Percentiles rank a stretch among this genome's conserved stretches.
phyloP scores from a whole-genome alignment of 92 coral and sea anemone species.

The Heliopora coerulea region DNA sequence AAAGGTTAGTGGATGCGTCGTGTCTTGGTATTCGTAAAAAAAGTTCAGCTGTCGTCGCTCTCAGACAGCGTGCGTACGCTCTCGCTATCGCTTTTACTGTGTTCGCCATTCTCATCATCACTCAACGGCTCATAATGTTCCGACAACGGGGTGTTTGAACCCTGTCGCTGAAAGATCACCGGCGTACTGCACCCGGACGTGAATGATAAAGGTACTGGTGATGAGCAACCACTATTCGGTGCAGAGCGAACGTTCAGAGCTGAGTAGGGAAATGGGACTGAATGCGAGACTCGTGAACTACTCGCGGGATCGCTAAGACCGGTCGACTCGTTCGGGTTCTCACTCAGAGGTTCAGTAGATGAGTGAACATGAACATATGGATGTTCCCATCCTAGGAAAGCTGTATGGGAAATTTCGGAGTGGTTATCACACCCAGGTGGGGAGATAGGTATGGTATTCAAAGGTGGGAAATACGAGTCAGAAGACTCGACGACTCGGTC shows the following conservation, averaged over 20 bases:
- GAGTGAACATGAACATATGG: neutral
- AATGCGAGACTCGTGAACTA: slow-evolving; percentile 49
- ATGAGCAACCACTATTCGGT: slow-evolving; percentile 89
- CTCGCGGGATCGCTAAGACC: slow-evolving; percentile 15
- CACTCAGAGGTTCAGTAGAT: neutral
- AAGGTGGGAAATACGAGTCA: slow-evolving; percentile 52
- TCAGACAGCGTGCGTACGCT: neutral
- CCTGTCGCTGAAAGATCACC: slow-evolving; percentile 71
- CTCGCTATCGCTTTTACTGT: neutral
- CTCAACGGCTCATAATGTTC: slow-evolving; percentile 96
- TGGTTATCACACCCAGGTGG: slow-evolving; percentile 76
- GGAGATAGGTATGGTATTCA: slow-evolving; percentile 81
- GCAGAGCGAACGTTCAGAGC: slow-evolving; percentile 85
- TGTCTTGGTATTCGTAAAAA: too few relatives aligned
- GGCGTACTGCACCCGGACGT: slow-evolving; percentile 57
- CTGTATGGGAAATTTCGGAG: neutral
- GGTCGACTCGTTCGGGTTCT: neutral
- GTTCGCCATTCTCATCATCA: slow-evolving; percentile 73
- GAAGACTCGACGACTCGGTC: slow-evolving; percentile 32
- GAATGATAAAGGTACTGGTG: slow-evolving; percentile 75
- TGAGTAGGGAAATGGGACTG: slow-evolving; percentile 78
- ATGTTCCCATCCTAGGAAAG: neutral
- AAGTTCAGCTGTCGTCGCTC: slow-evolving; percentile 19
- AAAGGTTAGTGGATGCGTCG: too few relatives aligned
- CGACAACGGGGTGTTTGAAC: slow-evolving; percentile 75